These are phyloP conservation scores for Drosophila longiperda DNA, from an alignment of 2,888 invertebrate genomes.

Conservation along the genomic window DNA sequence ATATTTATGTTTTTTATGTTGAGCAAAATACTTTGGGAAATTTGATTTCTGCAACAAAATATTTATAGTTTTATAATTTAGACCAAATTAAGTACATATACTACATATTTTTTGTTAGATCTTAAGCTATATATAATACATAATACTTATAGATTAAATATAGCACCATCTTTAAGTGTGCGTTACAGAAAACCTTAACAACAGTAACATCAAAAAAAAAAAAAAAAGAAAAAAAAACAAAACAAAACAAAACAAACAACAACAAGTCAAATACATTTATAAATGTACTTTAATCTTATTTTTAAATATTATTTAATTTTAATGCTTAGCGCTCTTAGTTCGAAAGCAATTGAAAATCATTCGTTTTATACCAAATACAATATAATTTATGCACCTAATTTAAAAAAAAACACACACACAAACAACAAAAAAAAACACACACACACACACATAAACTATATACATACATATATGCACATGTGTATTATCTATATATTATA, in stretches of 20 bases:
- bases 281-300: conserved; percentile 56
- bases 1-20: conserved; percentile 39
- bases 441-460: conserved; percentile 33
- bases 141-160: conserved; percentile 12
- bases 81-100: conserved; percentile 61
- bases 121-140: conserved; percentile 28
- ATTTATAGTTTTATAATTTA: conserved; percentile 47
- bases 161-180: conserved; percentile 37
- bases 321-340: conserved; percentile 67
- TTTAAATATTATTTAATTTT: conserved; percentile 65
- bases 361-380: conserved; percentile 77
- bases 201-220: conserved; percentile 5
- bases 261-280: conserved; percentile 70
- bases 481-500: conserved; percentile 70
- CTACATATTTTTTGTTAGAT: conserved; percentile 36
- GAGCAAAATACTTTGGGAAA: conserved; percentile 64
- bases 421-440: conserved; percentile 13
- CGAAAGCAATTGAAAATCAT: conserved; percentile 58
- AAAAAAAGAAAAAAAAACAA: conserved; percentile 6
- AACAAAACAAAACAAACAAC: conserved; percentile 37
- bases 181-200: conserved; percentile 43
- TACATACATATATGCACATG: conserved; percentile 46
- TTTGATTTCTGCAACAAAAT: conserved; percentile 61
- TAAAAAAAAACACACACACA: conserved; percentile 45
- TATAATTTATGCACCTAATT: conserved; percentile 72